Base-by-base conservation (phyloP, 1,140 invertebrate genomes). In the Heterodera carotae region DNA sequence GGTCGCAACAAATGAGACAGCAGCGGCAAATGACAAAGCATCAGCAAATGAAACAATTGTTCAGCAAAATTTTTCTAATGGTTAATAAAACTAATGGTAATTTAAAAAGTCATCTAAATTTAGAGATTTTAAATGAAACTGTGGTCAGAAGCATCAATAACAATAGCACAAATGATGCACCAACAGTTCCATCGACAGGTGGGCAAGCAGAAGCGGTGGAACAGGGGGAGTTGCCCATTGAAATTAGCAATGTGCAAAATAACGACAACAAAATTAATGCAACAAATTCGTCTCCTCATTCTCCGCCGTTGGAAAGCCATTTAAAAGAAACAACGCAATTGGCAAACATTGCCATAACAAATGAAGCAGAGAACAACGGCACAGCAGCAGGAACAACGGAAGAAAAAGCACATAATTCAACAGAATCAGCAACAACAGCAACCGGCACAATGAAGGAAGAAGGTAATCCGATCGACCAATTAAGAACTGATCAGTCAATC, bases 321-420 rank as follows among this genome's bases (percentile, higher is more conserved):
- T 62, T 22, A 15, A 31, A 62, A 7, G 60, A 62, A 2, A 62
- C 2, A 25, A n/a, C n/a, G n/a, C 60, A 8, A 8, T 62, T 1
- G 22, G 33, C 48, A 59, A 72, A 72, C 33, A 59, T 73, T 60
- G 34, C 56, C 2, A 74, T 39, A 7, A 74, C 10, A 62, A 74
- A 34, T 22, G n/a, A 73, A 25, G 10, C 56, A 73, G 31, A 31
- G 64, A 74, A 64, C 34, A 71, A 39, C 39, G 48, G 31, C 5
- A 71, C 27, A 18, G 6, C n/a, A n/a, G 33, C 5, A 43, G 33
- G 43, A 71, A 71, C 36, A 71, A 43, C 36, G 0, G 59, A n/a
- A 25, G 33, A 71, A 27, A 71, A 18, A 33, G 22, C 29, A n/a
- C 48, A 71, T 48, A 34, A 70, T n/a, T 70, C 18, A 15, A 48